A percentile compares a stretch with the other conserved stretches of the same genome.
phyloP scores from a whole-genome alignment of 2,888 invertebrate genomes.

The Cartodere bifasciata region DNA sequence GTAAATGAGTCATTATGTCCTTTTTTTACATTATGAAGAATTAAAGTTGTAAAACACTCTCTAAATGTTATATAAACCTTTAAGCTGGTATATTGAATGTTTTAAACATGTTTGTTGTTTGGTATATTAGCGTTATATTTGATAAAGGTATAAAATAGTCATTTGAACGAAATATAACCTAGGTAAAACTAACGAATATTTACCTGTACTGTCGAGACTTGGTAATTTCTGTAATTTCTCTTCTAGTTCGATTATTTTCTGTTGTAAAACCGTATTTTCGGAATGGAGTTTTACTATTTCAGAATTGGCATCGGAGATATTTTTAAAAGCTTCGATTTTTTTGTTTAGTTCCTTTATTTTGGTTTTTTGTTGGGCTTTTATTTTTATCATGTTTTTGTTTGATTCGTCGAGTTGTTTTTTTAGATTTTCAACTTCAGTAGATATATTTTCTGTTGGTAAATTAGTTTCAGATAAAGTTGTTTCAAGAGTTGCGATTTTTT shows the following conservation, averaged over 20 bases:
- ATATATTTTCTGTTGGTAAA: conserved; percentile 19
- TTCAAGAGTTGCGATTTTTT: not conserved
- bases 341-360: conserved; percentile 68
- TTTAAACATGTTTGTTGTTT: too few species aligned
- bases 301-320: conserved; percentile 54
- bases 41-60: too few species aligned
- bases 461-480: conserved; percentile 1
- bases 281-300: conserved; percentile 52
- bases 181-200: too few species aligned
- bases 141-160: too few species aligned
- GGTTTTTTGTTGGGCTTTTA: conserved; percentile 56
- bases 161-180: too few species aligned
- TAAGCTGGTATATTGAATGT: too few species aligned
- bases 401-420: conserved; percentile 60
- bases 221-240: too few species aligned
- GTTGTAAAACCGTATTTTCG: conserved; percentile 50
- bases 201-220: too few species aligned
- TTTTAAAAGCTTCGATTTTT: conserved; percentile 52
- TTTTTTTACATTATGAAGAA: too few species aligned
- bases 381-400: conserved; percentile 65
- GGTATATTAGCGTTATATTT: too few species aligned
- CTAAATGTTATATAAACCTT: too few species aligned
- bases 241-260: conserved; percentile 63
- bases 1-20: too few species aligned
- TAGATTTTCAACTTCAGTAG: conserved; percentile 37